phyloP scores from a whole-genome alignment of 1,140 invertebrate genomes.

The Zaprionus tsacasi region DNA sequence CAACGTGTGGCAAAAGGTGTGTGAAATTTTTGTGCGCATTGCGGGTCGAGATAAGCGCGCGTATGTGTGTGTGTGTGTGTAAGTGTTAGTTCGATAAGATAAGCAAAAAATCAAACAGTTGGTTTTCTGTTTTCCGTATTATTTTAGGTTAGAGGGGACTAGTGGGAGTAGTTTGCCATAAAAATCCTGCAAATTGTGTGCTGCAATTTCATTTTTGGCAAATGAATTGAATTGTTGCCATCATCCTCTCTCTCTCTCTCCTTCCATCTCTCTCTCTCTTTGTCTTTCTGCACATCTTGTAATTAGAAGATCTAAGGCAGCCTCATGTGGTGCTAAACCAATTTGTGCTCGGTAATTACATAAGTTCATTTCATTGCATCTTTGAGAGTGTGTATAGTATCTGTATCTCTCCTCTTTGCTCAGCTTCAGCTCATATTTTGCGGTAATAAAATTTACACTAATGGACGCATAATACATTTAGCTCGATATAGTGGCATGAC shows the following conservation, averaged over 20 bases:
- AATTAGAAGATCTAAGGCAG: slow-evolving; percentile 51
- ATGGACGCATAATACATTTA: slow-evolving; percentile 68
- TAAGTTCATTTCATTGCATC: slow-evolving; percentile 44
- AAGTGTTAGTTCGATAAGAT: slow-evolving; percentile 59
- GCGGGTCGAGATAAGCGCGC: slow-evolving; percentile 64
- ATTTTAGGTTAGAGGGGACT: not conserved
- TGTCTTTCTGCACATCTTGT: slow-evolving; percentile 4
- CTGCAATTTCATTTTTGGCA: slow-evolving; percentile 37
- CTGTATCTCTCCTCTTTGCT: not conserved
- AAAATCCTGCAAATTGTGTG: slow-evolving; percentile 25
- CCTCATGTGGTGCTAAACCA: slow-evolving; percentile 62
- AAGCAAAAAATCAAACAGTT: slow-evolving; percentile 64
- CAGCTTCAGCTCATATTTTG: slow-evolving; percentile 38
- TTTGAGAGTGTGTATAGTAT: slow-evolving; percentile 23
- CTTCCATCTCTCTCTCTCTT: not conserved
- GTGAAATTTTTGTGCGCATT: slow-evolving; percentile 27
- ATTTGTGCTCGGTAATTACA: slow-evolving; percentile 68
- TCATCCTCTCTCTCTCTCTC: not conserved
- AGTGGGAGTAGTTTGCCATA: slow-evolving; percentile 9
- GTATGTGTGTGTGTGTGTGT: slow-evolving; percentile 1
- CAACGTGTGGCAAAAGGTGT: slow-evolving; percentile 19
- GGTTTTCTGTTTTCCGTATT: slow-evolving; percentile 15
- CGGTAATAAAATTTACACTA: slow-evolving; percentile 73
- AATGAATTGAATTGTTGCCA: slow-evolving; percentile 43
- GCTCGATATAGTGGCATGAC: slow-evolving; percentile 31